phyloP scores from a whole-genome alignment of 2,113 vertebrate genomes.

The Odontesthes bonariensis region DNA sequence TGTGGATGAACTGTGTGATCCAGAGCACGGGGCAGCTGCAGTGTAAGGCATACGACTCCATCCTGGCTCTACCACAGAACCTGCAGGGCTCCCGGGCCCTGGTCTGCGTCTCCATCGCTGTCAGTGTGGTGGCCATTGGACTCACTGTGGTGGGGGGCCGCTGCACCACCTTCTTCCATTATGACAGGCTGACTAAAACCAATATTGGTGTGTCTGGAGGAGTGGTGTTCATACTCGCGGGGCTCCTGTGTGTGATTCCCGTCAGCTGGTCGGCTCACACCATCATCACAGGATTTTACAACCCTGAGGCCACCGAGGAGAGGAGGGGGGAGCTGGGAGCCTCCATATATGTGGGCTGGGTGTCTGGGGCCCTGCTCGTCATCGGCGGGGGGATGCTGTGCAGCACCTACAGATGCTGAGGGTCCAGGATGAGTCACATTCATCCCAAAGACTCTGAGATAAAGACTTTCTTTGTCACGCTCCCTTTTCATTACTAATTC shows the following conservation, averaged over 20 bases:
- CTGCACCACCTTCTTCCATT: constrained; percentile 79
- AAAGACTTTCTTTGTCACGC: neutral
- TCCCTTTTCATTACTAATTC: neutral
- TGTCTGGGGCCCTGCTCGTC: constrained; percentile 85
- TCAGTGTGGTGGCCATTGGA: constrained; percentile 75
- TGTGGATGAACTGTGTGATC: constrained; percentile 88
- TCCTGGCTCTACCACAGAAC: constrained; percentile 83
- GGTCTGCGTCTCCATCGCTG: constrained; percentile 81
- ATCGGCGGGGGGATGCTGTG: constrained; percentile 88
- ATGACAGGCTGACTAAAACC: constrained; percentile 70
- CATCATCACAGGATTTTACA: constrained; percentile 90
- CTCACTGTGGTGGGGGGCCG: constrained; percentile 73
- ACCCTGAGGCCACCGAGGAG: constrained; percentile 80
- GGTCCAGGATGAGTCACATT: neutral
- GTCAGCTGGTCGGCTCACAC: constrained; percentile 88
- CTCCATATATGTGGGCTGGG: constrained; percentile 91
- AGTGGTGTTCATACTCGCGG: constrained; percentile 79
- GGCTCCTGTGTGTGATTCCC: constrained; percentile 83
- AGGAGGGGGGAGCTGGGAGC: constrained; percentile 89
- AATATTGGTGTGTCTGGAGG: constrained; percentile 77
- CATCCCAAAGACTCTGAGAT: neutral
- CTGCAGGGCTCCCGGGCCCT: constrained; percentile 82
- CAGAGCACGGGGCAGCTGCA: constrained; percentile 87
- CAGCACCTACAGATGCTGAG: constrained; percentile 75
- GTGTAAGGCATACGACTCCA: constrained; percentile 85